These are phyloP conservation scores for Eristalis tenax DNA, from an alignment of 2,888 invertebrate genomes.

Conservation along the genomic window DNA sequence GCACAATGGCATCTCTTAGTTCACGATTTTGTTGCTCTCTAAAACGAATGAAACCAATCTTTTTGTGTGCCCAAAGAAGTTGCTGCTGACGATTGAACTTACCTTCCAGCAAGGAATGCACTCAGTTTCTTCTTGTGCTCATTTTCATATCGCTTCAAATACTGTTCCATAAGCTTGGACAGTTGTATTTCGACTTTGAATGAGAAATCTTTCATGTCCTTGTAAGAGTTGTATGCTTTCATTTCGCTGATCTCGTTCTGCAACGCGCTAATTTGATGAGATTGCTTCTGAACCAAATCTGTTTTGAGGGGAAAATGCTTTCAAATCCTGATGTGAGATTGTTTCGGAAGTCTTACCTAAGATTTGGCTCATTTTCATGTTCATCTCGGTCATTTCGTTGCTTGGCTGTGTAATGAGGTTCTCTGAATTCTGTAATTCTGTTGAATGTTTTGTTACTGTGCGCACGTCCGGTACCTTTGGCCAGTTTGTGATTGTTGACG, in stretches of 20 bases:
- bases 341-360: conserved; percentile 74
- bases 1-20: conserved; percentile 82
- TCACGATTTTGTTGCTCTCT: conserved; percentile 82
- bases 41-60: not conserved
- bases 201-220: conserved; percentile 77
- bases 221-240: conserved; percentile 75
- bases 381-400: conserved; percentile 74
- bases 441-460: conserved; percentile 78
- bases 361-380: conserved; percentile 78
- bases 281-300: conserved; percentile 82
- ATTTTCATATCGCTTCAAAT: conserved; percentile 79
- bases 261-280: conserved; percentile 82
- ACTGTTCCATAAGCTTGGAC: conserved; percentile 80
- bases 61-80: not conserved
- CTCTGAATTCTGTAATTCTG: conserved; percentile 78
- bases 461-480: conserved; percentile 76
- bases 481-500: conserved; percentile 73
- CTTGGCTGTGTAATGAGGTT: conserved; percentile 78
- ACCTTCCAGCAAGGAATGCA: conserved; percentile 79
- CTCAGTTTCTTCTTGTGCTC: conserved; percentile 79
- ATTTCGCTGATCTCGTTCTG: conserved; percentile 80
- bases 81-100: conserved; percentile 15
- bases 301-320: conserved; percentile 26
- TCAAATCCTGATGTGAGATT: not conserved
- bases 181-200: conserved; percentile 80